Percentiles rank a stretch among this genome's conserved stretches.
These are phyloP conservation scores for Amblyopsis hoosieri DNA, from an alignment of 2,797 vertebrate species.

Conservation along the genomic window DNA sequence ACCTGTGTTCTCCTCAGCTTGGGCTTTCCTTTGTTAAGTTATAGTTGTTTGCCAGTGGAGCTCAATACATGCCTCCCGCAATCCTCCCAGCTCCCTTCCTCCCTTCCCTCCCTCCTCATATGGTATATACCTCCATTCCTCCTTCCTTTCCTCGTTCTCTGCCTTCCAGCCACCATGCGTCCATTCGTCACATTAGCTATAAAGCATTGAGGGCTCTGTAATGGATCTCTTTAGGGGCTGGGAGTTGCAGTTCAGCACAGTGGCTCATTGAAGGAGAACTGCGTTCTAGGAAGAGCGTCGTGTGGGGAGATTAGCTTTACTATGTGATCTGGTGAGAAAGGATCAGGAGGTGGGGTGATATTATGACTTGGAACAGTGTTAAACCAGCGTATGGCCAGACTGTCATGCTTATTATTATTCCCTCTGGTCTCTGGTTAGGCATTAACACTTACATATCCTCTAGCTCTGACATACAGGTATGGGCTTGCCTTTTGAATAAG, in stretches of 20 bases:
- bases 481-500: slow-evolving; percentile 33
- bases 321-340: slow-evolving; percentile 41
- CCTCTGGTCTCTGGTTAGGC: slow-evolving; percentile 21
- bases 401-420: slow-evolving; percentile 52
- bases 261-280: slow-evolving; percentile 41
- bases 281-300: slow-evolving; percentile 53
- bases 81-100: slow-evolving; percentile 6
- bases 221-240: slow-evolving; percentile 42
- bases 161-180: slow-evolving; percentile 31
- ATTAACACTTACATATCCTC: slow-evolving; percentile 48
- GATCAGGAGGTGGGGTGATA: slow-evolving; percentile 32
- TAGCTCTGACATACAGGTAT: slow-evolving; percentile 62
- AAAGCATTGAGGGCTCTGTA: slow-evolving; percentile 30
- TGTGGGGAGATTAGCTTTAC: slow-evolving; percentile 39
- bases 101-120: background rate
- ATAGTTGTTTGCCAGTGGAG: slow-evolving; percentile 56
- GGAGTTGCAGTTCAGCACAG: slow-evolving; percentile 32
- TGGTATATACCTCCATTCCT: background rate
- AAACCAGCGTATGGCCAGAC: slow-evolving; percentile 59
- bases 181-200: slow-evolving; percentile 50
- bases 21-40: slow-evolving; percentile 26
- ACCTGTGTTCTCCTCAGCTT: slow-evolving; percentile 59
- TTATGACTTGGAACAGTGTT: slow-evolving; percentile 49
- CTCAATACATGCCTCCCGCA: slow-evolving; percentile 50
- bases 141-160: background rate